Evolutionary conservation across 2,888 invertebrate species (phyloP), one percentile per base, ranked within the genome.

Genomic region (Meliscaeva auricollis): DNA sequence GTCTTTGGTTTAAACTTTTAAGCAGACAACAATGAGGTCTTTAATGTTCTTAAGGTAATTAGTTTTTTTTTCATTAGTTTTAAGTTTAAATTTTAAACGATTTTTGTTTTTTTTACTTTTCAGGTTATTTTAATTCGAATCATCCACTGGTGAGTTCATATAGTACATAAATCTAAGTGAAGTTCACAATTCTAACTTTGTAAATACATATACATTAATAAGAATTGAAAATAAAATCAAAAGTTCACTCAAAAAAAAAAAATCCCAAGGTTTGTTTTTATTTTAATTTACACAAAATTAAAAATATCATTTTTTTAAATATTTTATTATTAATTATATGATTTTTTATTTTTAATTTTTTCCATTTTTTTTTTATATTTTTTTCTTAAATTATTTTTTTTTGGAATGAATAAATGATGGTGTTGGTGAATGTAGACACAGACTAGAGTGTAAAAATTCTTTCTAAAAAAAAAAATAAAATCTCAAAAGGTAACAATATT

Each of bases 381-480:
- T 15, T 66, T 46, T 38, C 17, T 26, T 35, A 4, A 13, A 22
- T 46, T 44, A 26, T 62, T 20, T 41, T 38, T 46, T 62, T 69
- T 60, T 66, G 41, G 38, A 38, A 38, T 11, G 8, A 17, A 50
- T 38, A 35, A 38, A 44, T 30, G 30, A 68, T 26, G 58, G 72
- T 73, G 85, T 76, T 85, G 81, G 54, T 77, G 72, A 73, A 62
- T 44, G 72, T 80, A 85, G 69, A 58, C 15, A 38, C 20, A 58
- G 11, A 17, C 15, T 58, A 58, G 20, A 38, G 15, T 54, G 4
- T 15, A 15, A 11, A 30, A 62, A 20, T 69, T 74, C 9, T 46
- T n/a, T 46, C 20, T 64, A 11, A 41, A 46, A 58, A 20, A 9
- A 30, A 64, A 64, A 46, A 32, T 46, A 22, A 46, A 56, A 56